phyloP scores from a whole-genome alignment of 2,113 vertebrate genomes.

The Callocephalon fimbriatum region DNA sequence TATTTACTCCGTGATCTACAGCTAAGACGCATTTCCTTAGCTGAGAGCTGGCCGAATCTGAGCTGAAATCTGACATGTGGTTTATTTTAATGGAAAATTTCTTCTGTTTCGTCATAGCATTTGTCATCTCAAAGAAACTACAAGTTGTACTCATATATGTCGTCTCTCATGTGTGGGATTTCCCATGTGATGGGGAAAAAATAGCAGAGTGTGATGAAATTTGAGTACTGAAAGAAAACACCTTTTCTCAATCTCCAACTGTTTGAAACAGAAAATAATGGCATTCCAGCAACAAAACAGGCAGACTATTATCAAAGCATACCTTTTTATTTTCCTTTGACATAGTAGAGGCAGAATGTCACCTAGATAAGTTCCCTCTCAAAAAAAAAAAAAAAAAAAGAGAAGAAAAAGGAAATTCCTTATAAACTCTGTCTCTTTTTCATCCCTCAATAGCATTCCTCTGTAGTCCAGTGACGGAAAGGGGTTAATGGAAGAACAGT shows the following conservation, averaged over 20 bases:
- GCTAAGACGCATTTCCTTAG: slow-evolving; percentile 23
- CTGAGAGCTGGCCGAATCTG: background rate
- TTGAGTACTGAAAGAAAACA: slow-evolving; percentile 14
- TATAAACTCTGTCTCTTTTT: background rate
- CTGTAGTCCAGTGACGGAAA: background rate
- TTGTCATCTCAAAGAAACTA: slow-evolving; percentile 44
- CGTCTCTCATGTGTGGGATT: slow-evolving; percentile 25
- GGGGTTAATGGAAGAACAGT: fast-evolving
- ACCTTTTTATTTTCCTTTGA: background rate
- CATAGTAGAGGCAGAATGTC: background rate
- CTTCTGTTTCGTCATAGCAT: slow-evolving; percentile 49
- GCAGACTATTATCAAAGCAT: background rate
- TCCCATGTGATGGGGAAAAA: slow-evolving; percentile 3
- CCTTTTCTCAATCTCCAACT: slow-evolving; percentile 4
- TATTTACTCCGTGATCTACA: slow-evolving; percentile 47
- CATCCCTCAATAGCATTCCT: background rate
- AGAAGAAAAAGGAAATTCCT: background rate
- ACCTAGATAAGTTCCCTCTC: fast-evolving
- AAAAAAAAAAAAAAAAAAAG: background rate
- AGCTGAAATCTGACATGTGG: slow-evolving; percentile 52
- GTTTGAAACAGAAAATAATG: background rate
- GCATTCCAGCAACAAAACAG: background rate
- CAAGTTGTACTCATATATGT: background rate
- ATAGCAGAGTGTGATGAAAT: background rate
- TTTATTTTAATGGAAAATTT: slow-evolving; percentile 70